Conservation (phyloP, 2,888 invertebrate species). For the Hirtodrosophila trivittata region DNA sequence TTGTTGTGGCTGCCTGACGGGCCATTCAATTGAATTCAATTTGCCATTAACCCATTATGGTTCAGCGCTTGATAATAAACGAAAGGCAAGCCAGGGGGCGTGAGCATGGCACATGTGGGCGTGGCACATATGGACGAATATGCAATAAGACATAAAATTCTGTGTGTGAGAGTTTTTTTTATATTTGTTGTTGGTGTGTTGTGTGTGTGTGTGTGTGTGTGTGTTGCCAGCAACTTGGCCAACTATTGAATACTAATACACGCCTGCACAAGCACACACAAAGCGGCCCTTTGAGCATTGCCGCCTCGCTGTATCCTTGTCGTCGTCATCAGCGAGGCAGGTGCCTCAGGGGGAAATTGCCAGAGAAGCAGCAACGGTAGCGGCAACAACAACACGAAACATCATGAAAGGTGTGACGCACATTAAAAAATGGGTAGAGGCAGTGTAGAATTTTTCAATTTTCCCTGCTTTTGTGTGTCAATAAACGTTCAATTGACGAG, state of each 20-base stretch:
- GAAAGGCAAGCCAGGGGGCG: constrained; percentile 17
- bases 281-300: constrained; percentile 69
- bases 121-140: constrained; percentile 49
- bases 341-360: constrained; percentile 52
- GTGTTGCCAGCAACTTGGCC: constrained; percentile 44
- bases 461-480: constrained; percentile 77
- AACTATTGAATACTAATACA: constrained; percentile 78
- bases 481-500: constrained; percentile 79
- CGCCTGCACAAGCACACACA: constrained; percentile 61
- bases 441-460: constrained; percentile 74
- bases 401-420: constrained; percentile 59
- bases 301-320: constrained; percentile 19
- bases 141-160: constrained; percentile 77
- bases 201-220: constrained; percentile 1
- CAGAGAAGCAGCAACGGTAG: constrained; percentile 29
- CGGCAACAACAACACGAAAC: constrained; percentile 29
- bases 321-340: constrained; percentile 44
- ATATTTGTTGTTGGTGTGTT: constrained; percentile 1
- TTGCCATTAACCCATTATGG: constrained; percentile 79
- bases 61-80: constrained; percentile 72
- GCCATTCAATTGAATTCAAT: constrained; percentile 74
- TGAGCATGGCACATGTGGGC: constrained; percentile 7
- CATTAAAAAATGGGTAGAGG: constrained; percentile 52
- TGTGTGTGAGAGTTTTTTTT: constrained; percentile 8
- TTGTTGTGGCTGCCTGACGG: constrained; percentile 6